A percentile compares a stretch with the other conserved stretches of the same genome.
Conservation (phyloP, 2,113 vertebrate species). For the Poeciliopsis occidentalis region DNA sequence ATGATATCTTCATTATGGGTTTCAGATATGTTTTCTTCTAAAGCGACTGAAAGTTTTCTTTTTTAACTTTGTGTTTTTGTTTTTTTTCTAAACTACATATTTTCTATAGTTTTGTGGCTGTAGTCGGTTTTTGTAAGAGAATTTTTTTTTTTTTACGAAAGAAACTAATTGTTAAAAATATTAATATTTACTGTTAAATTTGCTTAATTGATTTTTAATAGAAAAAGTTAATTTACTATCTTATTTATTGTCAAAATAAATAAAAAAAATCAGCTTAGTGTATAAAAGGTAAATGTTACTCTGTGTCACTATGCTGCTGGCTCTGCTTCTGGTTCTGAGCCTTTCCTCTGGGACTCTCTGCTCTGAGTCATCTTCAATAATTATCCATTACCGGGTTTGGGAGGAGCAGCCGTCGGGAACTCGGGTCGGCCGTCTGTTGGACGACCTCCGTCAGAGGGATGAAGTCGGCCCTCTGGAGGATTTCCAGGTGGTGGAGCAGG, state of each 20-base stretch:
- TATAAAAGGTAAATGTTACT: conserved; percentile 10
- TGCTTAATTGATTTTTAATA: not conserved
- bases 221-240: not conserved
- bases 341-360: conserved; percentile 36
- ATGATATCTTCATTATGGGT: conserved; percentile 25
- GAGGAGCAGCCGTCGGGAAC: conserved; percentile 89
- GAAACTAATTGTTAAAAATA: not conserved
- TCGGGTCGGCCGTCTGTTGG: conserved; percentile 83
- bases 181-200: not conserved
- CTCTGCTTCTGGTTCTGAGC: conserved; percentile 62
- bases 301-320: conserved; percentile 69
- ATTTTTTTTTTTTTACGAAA: not conserved
- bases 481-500: conserved; percentile 88
- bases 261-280: conserved; percentile 48
- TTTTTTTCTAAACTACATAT: not conserved
- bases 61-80: not conserved
- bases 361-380: conserved; percentile 53
- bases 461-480: conserved; percentile 64
- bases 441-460: conserved; percentile 79
- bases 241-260: not conserved
- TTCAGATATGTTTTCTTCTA: conserved; percentile 23
- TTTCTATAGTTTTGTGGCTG: conserved; percentile 1
- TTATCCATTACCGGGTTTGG: conserved; percentile 81
- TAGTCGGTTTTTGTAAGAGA: conserved; percentile 12
- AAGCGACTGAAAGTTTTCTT: conserved; percentile 7